Evolutionary conservation across 2,888 invertebrate genomes (phyloP).

Genomic region (Boloria selene): DNA sequence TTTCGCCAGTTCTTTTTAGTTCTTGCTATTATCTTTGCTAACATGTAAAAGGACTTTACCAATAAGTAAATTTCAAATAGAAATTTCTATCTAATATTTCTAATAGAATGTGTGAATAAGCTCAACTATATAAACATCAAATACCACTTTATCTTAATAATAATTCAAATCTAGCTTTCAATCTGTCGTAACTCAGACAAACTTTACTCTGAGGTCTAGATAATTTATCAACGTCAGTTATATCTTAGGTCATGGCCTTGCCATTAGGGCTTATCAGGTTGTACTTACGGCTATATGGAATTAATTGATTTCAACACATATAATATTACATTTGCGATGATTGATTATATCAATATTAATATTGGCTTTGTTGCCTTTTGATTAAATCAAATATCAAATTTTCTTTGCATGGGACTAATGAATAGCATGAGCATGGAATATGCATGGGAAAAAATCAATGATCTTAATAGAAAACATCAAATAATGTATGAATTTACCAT

Average conservation of each 20-base stretch:
- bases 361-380: neutral
- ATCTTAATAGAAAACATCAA: too few relatives aligned
- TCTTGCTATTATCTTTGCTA: too few relatives aligned
- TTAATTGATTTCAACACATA: neutral
- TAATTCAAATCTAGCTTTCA: slow-evolving; percentile 4
- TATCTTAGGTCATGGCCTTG: slow-evolving; percentile 7
- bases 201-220: neutral
- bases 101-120: too few relatives aligned
- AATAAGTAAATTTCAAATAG: too few relatives aligned
- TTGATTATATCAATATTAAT: neutral
- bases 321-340: neutral
- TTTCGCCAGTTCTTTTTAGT: too few relatives aligned
- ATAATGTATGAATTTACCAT: too few relatives aligned
- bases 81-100: too few relatives aligned
- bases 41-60: too few relatives aligned
- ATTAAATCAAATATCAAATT: neutral
- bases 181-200: neutral
- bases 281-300: too few relatives aligned
- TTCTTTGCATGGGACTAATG: too few relatives aligned
- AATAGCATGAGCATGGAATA: too few relatives aligned
- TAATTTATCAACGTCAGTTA: slow-evolving; percentile 11
- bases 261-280: neutral
- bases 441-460: too few relatives aligned
- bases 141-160: neutral
- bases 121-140: neutral